A percentile compares a stretch with the other conserved stretches of the same genome.
Conservation (phyloP, 2,888 invertebrate genomes). For the Morinoia aosen region DNA sequence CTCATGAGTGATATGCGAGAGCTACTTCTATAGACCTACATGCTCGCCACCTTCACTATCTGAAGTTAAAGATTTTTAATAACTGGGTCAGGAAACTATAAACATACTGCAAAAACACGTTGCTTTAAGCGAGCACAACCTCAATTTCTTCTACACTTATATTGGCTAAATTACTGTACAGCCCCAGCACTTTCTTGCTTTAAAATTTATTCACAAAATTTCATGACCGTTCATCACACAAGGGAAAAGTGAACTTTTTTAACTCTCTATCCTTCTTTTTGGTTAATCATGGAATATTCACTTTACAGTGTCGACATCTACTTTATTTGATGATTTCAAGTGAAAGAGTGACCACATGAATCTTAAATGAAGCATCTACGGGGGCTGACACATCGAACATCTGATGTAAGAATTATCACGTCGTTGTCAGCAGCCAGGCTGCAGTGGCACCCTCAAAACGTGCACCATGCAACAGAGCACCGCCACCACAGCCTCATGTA, state of each 20-base stretch:
- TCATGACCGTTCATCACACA: neutral
- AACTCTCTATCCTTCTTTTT: neutral
- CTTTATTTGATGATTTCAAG: neutral
- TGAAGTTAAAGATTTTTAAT: neutral
- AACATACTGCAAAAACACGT: neutral
- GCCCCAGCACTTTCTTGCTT: neutral
- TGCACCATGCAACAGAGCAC: no score
- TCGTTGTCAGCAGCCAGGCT: no score
- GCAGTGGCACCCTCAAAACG: no score
- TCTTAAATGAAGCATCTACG: no score
- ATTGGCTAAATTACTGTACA: neutral
- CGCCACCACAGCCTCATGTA: no score
- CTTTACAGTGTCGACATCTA: neutral
- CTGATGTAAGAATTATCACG: no score
- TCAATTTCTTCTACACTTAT: neutral
- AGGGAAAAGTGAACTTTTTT: neutral
- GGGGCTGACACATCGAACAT: no score
- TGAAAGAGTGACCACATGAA: neutral
- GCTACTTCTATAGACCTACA: neutral
- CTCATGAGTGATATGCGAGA: slow-evolving; percentile 2
- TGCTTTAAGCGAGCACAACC: neutral
- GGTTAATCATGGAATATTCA: neutral
- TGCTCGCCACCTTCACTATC: neutral
- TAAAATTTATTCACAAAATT: neutral
- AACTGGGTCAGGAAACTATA: neutral